Base-by-base conservation (phyloP, 2,113 vertebrate species). In the Bufo bufo region DNA sequence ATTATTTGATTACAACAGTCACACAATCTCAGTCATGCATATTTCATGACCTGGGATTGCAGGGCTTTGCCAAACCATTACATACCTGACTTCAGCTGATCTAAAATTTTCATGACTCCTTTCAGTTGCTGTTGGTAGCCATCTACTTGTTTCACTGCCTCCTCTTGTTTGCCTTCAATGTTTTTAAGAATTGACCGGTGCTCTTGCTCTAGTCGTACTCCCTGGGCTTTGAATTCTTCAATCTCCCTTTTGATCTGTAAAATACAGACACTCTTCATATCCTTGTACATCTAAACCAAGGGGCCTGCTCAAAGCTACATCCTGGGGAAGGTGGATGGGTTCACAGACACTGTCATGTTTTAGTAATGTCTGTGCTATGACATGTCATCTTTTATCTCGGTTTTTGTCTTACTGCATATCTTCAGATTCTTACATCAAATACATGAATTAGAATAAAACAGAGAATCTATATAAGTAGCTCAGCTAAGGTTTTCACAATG, bases 211-310 rank as follows among this genome's bases (percentile, higher is more conserved):
- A 91, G 90, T 45, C 91, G 87, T 65, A 90, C 61, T 65, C 82
- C 85, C 58, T 91, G 90, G 13, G 85, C 82, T 66, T n/a, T 88
- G 61, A 93, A 93, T 72, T 87, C 90, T 87, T 94, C 89, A 87
- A 93, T 95, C 83, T 96, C 93, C 50, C 87, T 87, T 83, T 91
- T 89, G 85, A 93, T 92, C 96, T 97, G 83, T 50, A 61, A 77
- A 58, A 75, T 63, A 82, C 13, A 88, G 16, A 52, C n/a, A 56
- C 45, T 86, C 47, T 63, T 79, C 20, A 82, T 63, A 43, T 54
- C 49, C 61, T 9, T 79, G 85, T 56, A 63, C 59, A 23, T 78
- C 17, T 49, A 63, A 77, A 65, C 71, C 74, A 17, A 50, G n/a
- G 11, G 85, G 43, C 56, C 54, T 23, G n/a, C 66, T 45, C 50